Base-by-base conservation (phyloP, 2,113 vertebrate genomes). In the Ovibos moschatus region DNA sequence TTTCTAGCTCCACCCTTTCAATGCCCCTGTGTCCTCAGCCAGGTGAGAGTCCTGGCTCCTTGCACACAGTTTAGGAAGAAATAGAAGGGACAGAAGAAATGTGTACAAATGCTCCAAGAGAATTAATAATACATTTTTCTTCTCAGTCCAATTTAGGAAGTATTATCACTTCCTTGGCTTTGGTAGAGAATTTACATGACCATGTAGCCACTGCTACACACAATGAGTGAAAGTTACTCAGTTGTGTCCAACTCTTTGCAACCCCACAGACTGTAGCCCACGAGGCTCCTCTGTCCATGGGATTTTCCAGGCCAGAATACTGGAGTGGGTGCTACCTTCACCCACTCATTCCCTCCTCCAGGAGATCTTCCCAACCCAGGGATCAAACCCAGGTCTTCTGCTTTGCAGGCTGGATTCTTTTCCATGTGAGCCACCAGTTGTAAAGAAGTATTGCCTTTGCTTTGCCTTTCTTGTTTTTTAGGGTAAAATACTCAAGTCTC, bases 391-490 rank as follows among this genome's bases (percentile, higher is more conserved):
- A 74, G 67, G 36, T 40, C 10, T 74, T 21, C 36, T 74, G 67
- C 67, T 23, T 74, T 40, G 36, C 36, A 74, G 36, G n/a, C 13
- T 40, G 36, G 21, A 40, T 74, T 74, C 67, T 74, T 74, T 74
- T 25, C 67, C 67, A 40, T 25, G 10, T 74, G n/a, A 74, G 67
- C 36, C 67, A 74, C 21, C 81, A 23, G 51, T 83, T 60, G 40
- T 87, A 50, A 45, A 86, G 83, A 76, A 40, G 71, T 7, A 15
- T 27, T 95, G 51, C 36, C 14, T 43, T 88, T 60, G 7, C 16
- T 50, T 93, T 79, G 17, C 53, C 33, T 96, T 95, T 47, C n/a
- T 87, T 92, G 36, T 58, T 51, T 78, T 64, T 81, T 79, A 62
- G 43, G n/a, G 71, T 67, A 33, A 83, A 82, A n/a, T 27, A 43